A percentile compares a stretch with the other conserved stretches of the same genome.
Evolutionary conservation across 2,797 vertebrate genomes (phyloP).

Genomic region (Pangasius djambal): DNA sequence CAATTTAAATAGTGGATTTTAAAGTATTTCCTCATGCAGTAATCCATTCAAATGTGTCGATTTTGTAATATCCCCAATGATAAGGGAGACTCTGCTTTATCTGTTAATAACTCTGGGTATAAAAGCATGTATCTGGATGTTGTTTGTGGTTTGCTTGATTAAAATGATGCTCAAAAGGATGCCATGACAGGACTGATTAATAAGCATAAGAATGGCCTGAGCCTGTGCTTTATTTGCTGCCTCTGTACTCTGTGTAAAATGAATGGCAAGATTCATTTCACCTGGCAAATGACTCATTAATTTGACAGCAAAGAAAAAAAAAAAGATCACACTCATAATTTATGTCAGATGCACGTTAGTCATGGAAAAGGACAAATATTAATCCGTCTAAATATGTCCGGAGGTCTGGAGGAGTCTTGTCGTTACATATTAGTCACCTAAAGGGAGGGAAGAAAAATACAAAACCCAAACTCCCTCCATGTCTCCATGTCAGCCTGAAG

Average conservation of each 20-base stretch:
- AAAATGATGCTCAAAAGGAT: constrained; percentile 40
- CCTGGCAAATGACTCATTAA: constrained; percentile 82
- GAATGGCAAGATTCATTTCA: constrained; percentile 54
- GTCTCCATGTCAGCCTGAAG: constrained; percentile 64
- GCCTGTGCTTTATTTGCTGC: constrained; percentile 59
- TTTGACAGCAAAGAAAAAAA: constrained; percentile 77
- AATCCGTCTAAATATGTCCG: constrained; percentile 74
- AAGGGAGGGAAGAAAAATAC: constrained; percentile 67
- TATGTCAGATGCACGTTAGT: constrained; percentile 80
- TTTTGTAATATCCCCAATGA: constrained; percentile 63
- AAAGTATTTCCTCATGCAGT: constrained; percentile 76
- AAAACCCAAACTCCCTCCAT: constrained; percentile 72
- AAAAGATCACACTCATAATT: constrained; percentile 77
- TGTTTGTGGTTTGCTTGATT: constrained; percentile 28
- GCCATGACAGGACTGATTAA: constrained; percentile 43
- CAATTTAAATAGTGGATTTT: constrained; percentile 95
- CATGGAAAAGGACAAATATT: constrained; percentile 80
- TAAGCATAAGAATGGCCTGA: constrained; percentile 64
- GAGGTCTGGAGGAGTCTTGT: constrained; percentile 68
- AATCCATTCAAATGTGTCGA: constrained; percentile 64
- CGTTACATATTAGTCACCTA: constrained; percentile 76
- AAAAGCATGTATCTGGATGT: constrained; percentile 36
- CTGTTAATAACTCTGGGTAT: constrained; percentile 60
- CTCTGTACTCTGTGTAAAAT: constrained; percentile 56
- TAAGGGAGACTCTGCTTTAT: constrained; percentile 67